Conservation (phyloP, 2,888 invertebrate species). For the Ischnura elegans region DNA sequence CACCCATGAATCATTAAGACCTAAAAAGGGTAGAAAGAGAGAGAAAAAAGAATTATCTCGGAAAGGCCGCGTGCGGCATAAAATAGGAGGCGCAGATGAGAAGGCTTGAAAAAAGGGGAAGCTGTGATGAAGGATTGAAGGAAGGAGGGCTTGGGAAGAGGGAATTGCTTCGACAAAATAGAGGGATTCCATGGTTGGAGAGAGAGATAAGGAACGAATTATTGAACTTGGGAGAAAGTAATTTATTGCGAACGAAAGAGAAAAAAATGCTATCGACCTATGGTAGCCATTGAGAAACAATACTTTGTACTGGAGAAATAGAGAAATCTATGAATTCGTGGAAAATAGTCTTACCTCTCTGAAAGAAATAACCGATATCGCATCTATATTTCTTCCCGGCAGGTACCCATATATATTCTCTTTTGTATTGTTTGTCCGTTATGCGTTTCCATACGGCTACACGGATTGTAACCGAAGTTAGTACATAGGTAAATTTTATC, state of each 20-base stretch:
- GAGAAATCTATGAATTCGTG: background rate
- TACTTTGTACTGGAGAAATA: background rate
- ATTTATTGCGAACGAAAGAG: background rate
- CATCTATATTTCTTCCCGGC: no score
- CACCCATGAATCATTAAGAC: constrained; percentile 30
- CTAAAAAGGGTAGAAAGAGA: background rate
- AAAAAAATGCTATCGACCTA: background rate
- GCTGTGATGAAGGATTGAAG: background rate
- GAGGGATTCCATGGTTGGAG: background rate
- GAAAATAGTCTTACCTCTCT: background rate
- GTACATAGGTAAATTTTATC: no score
- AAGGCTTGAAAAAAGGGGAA: background rate
- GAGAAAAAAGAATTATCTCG: background rate
- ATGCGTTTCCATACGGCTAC: no score
- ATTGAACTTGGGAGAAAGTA: background rate
- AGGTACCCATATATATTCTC: no score
- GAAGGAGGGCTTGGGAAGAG: no score
- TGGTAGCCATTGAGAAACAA: background rate
- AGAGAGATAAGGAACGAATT: background rate
- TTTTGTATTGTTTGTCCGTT: no score
- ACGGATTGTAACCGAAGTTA: no score
- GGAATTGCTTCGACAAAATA: constrained; percentile 14
- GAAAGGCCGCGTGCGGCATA: background rate
- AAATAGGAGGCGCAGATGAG: background rate
- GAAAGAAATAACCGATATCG: no score